Conservation (phyloP, 1,140 invertebrate species). For the Matsumurasca onukii region DNA sequence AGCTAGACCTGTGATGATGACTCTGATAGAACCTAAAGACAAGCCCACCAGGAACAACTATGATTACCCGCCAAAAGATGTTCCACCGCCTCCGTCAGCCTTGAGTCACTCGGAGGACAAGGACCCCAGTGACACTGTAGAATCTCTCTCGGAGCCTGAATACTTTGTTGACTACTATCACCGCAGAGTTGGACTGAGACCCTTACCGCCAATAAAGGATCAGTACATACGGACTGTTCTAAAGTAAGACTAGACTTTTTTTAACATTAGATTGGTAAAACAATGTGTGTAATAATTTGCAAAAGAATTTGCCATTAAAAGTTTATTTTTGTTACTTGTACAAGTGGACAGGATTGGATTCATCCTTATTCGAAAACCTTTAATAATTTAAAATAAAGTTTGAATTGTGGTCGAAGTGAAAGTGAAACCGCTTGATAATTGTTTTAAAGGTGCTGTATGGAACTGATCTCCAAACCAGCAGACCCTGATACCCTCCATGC, state of each 20-base stretch:
- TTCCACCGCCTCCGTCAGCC: background rate
- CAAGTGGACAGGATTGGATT: too few relatives aligned
- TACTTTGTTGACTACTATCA: constrained; percentile 22
- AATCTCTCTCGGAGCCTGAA: constrained; percentile 2
- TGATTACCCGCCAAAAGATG: background rate
- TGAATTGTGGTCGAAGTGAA: too few relatives aligned
- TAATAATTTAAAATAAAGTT: too few relatives aligned
- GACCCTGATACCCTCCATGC: constrained; percentile 79
- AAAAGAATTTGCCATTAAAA: too few relatives aligned
- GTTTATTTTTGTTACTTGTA: too few relatives aligned
- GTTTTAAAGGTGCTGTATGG: constrained; percentile 63
- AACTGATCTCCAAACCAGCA: constrained; percentile 66
- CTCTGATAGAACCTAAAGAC: constrained; percentile 52
- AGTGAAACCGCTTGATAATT: too few relatives aligned
- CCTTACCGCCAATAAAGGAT: too few relatives aligned
- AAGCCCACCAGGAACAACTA: background rate
- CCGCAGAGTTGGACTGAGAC: background rate
- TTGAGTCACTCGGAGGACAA: background rate
- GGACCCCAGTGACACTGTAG: constrained; percentile 3
- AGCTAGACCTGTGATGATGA: constrained; percentile 78
- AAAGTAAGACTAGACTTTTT: too few relatives aligned
- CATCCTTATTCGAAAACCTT: too few relatives aligned
- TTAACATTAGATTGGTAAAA: too few relatives aligned
- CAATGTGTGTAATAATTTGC: too few relatives aligned
- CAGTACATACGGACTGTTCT: too few relatives aligned